Evolutionary conservation across 2,797 vertebrate species (phyloP).

Genomic region (Serranus cabrilla): DNA sequence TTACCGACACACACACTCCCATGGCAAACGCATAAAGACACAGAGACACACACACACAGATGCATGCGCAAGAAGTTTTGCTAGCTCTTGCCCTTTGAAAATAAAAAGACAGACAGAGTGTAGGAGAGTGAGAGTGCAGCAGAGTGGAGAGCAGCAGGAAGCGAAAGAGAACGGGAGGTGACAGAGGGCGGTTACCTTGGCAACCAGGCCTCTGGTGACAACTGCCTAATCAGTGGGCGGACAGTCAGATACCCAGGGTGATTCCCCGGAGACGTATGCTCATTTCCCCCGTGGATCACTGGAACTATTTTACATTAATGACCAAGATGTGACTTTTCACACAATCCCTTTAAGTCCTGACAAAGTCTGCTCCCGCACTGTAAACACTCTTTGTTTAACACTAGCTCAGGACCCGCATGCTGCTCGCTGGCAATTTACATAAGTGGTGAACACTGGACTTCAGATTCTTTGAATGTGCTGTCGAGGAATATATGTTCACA

Average conservation of each 20-base stretch:
- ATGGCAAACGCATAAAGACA: not conserved
- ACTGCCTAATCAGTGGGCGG: conserved; percentile 75
- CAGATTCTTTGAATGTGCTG: not conserved
- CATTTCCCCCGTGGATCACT: conserved; percentile 51
- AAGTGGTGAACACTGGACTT: not conserved
- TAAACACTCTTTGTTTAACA: conserved; percentile 10
- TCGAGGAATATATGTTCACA: not conserved
- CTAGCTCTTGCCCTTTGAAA: conserved; percentile 59
- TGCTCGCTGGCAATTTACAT: not conserved
- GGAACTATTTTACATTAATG: conserved; percentile 58
- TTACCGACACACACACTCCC: conserved; percentile 29
- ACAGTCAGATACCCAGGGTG: conserved; percentile 63
- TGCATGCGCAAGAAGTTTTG: conserved; percentile 31
- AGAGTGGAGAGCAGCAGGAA: conserved; percentile 66
- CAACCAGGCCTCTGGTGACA: conserved; percentile 76
- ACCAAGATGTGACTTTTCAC: conserved; percentile 44
- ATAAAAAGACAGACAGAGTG: conserved; percentile 47
- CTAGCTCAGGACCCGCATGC: not conserved
- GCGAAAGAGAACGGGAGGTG: conserved; percentile 61
- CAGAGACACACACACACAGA: conserved; percentile 1
- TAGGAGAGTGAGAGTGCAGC: conserved; percentile 37
- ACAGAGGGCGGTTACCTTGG: conserved; percentile 77
- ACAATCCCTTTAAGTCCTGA: not conserved
- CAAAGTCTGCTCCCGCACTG: not conserved
- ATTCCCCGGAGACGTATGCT: conserved; percentile 63